Conservation (phyloP, 2,113 vertebrate genomes). For the Gallinago jamesoni region DNA sequence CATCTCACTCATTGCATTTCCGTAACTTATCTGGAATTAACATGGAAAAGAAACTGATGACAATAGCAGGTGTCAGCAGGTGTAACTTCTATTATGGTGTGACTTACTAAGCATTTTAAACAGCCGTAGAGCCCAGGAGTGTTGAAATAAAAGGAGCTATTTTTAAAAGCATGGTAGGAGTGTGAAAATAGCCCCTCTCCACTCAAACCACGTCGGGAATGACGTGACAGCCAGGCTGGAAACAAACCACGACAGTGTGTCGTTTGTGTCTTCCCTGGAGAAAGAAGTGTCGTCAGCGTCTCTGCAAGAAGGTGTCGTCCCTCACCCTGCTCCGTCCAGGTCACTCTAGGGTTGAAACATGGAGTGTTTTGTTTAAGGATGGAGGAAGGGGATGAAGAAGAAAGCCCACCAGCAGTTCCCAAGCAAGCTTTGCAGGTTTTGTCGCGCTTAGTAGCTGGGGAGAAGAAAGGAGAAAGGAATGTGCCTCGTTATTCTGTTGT, state of each 20-base stretch:
- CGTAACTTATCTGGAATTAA: rapidly evolving
- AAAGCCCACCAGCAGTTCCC: neutral
- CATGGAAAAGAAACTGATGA: neutral
- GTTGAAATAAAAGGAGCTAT: neutral
- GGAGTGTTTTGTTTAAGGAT: neutral
- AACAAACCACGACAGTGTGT: neutral
- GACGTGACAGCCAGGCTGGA: neutral
- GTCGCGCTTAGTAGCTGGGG: neutral
- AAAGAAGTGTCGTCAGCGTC: neutral
- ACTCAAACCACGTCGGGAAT: neutral
- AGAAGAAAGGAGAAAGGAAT: neutral
- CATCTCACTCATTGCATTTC: neutral
- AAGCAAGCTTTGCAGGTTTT: neutral
- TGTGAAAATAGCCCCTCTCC: neutral
- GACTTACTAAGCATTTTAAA: neutral
- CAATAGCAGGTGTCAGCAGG: neutral
- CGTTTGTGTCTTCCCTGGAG: rapidly evolving
- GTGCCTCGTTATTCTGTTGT: neutral
- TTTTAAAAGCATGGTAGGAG: neutral
- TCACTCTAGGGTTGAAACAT: neutral
- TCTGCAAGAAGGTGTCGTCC: neutral
- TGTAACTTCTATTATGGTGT: neutral
- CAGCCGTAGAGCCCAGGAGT: neutral
- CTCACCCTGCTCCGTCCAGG: neutral
- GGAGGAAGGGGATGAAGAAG: neutral